phyloP scores from a whole-genome alignment of 2,888 invertebrate genomes.

The Philaethria dido region DNA sequence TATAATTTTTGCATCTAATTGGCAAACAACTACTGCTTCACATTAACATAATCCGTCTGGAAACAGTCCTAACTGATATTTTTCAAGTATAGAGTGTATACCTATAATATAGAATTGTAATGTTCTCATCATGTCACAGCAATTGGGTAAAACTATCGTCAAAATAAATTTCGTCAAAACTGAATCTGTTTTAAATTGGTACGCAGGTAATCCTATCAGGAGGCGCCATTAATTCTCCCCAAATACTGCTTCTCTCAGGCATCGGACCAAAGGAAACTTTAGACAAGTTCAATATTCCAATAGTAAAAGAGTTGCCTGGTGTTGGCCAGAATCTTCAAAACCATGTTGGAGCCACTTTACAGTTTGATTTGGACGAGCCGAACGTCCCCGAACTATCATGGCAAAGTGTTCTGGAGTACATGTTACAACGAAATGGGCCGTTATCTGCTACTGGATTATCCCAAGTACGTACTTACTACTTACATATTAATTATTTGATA shows the following conservation, averaged over 20 bases:
- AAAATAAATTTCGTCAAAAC: not conserved
- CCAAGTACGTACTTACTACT: slow-evolving; percentile 79
- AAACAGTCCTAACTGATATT: no score
- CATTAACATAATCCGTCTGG: no score
- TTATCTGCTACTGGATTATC: slow-evolving; percentile 86
- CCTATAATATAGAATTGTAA: no score
- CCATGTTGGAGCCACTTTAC: slow-evolving; percentile 85
- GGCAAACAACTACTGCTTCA: no score
- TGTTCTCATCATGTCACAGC: no score
- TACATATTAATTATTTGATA: no score
- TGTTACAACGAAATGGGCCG: slow-evolving; percentile 84
- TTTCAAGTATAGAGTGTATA: no score
- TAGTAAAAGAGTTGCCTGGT: slow-evolving; percentile 85
- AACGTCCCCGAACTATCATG: slow-evolving; percentile 84
- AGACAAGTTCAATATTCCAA: slow-evolving; percentile 82
- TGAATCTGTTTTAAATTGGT: not conserved
- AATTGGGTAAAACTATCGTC: not conserved
- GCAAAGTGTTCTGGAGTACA: slow-evolving; percentile 85
- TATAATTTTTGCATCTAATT: no score
- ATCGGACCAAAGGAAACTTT: slow-evolving; percentile 86
- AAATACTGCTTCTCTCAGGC: slow-evolving; percentile 86
- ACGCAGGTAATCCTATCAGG: slow-evolving; percentile 83
- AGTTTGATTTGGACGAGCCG: slow-evolving; percentile 81
- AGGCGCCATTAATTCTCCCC: slow-evolving; percentile 87
- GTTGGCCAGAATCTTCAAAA: slow-evolving; percentile 88